Conservation (phyloP, 2,797 vertebrate species). For the Heterohyrax brucei region DNA sequence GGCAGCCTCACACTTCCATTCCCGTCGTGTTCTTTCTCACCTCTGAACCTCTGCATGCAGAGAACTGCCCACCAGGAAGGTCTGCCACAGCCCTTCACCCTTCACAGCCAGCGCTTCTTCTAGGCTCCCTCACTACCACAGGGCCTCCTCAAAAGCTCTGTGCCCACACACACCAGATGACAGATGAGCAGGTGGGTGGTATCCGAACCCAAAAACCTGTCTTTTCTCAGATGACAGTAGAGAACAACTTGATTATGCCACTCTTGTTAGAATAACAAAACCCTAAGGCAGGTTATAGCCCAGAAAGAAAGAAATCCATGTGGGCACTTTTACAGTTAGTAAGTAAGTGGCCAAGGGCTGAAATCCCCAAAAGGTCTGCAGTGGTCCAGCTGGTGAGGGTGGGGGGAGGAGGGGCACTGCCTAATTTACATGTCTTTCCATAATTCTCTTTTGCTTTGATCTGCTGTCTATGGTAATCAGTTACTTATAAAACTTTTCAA, state of each 20-base stretch:
- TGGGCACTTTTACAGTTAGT: no score
- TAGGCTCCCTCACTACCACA: not conserved
- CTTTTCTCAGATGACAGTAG: not conserved
- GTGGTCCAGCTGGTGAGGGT: fast-evolving
- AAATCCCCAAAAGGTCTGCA: fast-evolving
- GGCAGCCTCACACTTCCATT: not conserved
- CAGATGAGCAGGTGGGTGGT: not conserved
- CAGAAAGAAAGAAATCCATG: not conserved
- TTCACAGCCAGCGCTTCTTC: not conserved
- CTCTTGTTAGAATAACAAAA: not conserved
- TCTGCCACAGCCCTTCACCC: not conserved
- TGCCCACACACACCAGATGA: not conserved
- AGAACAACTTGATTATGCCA: not conserved
- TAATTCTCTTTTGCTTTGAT: not conserved
- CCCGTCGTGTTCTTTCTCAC: fast-evolving
- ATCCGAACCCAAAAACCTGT: not conserved
- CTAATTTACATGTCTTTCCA: not conserved
- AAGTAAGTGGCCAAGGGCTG: not conserved
- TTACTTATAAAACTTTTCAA: not conserved
- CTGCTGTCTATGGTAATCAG: not conserved
- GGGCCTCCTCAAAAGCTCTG: not conserved
- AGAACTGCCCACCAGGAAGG: not conserved
- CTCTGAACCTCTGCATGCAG: not conserved
- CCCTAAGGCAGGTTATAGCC: not conserved
- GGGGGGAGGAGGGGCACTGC: not conserved